Evolutionary conservation across 2,113 vertebrate species (phyloP), one percentile per base, ranked within the genome.

Genomic region (Emydocephalus ijimae): DNA sequence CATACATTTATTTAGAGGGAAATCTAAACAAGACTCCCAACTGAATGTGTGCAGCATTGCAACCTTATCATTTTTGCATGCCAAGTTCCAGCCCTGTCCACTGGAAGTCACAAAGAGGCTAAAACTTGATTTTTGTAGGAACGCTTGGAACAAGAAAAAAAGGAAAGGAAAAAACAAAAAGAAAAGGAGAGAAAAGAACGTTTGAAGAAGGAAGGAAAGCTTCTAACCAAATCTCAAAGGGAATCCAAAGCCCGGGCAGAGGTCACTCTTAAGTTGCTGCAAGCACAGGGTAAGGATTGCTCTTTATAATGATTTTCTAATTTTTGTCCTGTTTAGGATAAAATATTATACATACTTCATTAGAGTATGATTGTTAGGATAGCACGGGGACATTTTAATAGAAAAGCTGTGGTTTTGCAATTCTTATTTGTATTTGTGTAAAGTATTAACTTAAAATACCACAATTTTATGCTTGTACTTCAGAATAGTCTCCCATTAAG

Each of bases 181-280:
- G 99, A 99, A 95, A 99, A 99, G 94, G 99, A 99, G 96, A 98
- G 99, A 92, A 99, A 99, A 95, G 99, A 99, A 94, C 98, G 99
- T 1, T 97, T 99, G 95, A 99, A 99, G 97, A 99, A 99, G 96
- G 99, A 99, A 94, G 99, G 99, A 43, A 99, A 99, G 64, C 98
- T 99, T 81, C 96, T 99, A 95, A 99, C 99, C 26, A 99, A 99
- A 95, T 0, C 99, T 43, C 99, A 99, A 97, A 98, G 96, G 95
- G 99, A 99, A 95, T 98, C 99, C 45, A 97, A 98, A 94, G 99
- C 99, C 87, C 97, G 99, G 93, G 99, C 98, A 0, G 98, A 98
- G 96, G 98, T 98, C 95, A 99, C 98, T 20, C 98, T 99, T 43
- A 98, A 98, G 94, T 93, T 98, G 91, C 98, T 99, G 88, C 98